phyloP scores from a whole-genome alignment of 2,797 vertebrate genomes.

The Sebastes dallii region DNA sequence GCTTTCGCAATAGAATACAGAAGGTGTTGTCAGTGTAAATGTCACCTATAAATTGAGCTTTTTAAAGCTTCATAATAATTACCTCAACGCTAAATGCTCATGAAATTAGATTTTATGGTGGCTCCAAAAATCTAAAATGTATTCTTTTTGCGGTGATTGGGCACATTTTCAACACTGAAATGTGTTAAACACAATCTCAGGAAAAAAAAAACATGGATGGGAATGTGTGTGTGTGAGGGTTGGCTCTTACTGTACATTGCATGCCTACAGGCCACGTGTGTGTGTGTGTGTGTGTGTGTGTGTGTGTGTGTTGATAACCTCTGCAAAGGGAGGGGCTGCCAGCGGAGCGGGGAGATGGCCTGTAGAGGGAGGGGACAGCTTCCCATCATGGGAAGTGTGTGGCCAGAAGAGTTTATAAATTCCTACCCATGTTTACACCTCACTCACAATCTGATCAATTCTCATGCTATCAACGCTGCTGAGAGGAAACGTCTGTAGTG shows the following conservation, averaged over 20 bases:
- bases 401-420: conserved; percentile 69
- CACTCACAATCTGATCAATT: conserved; percentile 42
- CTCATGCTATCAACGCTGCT: conserved; percentile 21
- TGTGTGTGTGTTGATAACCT: not conserved
- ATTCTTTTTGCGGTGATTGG: not conserved
- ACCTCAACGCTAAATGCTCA: not conserved
- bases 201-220: not conserved
- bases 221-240: not conserved
- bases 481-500: conserved; percentile 55
- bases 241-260: not conserved
- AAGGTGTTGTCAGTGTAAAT: not conserved
- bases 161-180: not conserved
- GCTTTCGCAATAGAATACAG: not conserved
- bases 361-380: conserved; percentile 46
- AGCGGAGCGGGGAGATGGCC: not conserved
- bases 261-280: not conserved
- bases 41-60: not conserved
- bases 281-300: not conserved
- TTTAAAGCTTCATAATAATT: not conserved
- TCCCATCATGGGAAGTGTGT: conserved; percentile 58
- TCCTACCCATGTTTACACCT: conserved; percentile 46
- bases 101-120: not conserved
- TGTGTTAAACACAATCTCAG: not conserved
- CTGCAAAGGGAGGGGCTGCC: conserved; percentile 10
- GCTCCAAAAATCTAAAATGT: not conserved